Evolutionary conservation across 2,888 invertebrate species (phyloP).

Genomic region (Apamea epomidion): DNA sequence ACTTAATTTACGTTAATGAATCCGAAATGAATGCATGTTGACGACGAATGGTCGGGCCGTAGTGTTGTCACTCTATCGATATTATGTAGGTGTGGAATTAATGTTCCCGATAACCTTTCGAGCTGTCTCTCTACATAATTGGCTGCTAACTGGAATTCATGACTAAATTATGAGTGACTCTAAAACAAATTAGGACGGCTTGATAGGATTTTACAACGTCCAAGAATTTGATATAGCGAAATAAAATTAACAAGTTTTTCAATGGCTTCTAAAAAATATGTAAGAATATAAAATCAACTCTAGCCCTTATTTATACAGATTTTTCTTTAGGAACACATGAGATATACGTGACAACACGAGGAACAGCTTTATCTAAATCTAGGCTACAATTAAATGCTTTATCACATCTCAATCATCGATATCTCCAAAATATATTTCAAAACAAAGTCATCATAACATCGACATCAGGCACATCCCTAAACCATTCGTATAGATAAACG

Average conservation of each 20-base stretch:
- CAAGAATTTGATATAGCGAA: constrained; percentile 33
- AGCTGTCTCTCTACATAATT: constrained; percentile 67
- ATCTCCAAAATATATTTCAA: neutral
- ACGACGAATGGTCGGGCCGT: constrained; percentile 78
- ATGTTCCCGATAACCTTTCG: constrained; percentile 69
- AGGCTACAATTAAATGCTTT: neutral
- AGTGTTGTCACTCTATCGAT: constrained; percentile 76
- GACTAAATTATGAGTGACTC: constrained; percentile 56
- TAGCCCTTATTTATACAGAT: neutral
- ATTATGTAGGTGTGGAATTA: constrained; percentile 73
- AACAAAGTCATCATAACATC: constrained; percentile 32
- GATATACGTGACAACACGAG: neutral
- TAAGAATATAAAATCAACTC: neutral
- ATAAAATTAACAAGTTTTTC: constrained; percentile 1
- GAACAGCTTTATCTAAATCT: neutral
- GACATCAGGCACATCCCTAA: constrained; percentile 72
- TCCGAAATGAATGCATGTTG: constrained; percentile 85
- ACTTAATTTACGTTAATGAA: constrained; percentile 90
- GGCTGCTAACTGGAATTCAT: constrained; percentile 55
- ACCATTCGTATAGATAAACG: constrained; percentile 85
- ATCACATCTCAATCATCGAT: neutral
- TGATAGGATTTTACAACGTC: constrained; percentile 33
- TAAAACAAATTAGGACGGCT: constrained; percentile 50
- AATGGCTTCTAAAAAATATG: neutral
- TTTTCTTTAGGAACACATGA: neutral